Percentiles rank a stretch among this genome's conserved stretches.
These are phyloP conservation scores for Scatophagus argus DNA, from an alignment of 2,113 vertebrate genomes.

Conservation along the genomic window DNA sequence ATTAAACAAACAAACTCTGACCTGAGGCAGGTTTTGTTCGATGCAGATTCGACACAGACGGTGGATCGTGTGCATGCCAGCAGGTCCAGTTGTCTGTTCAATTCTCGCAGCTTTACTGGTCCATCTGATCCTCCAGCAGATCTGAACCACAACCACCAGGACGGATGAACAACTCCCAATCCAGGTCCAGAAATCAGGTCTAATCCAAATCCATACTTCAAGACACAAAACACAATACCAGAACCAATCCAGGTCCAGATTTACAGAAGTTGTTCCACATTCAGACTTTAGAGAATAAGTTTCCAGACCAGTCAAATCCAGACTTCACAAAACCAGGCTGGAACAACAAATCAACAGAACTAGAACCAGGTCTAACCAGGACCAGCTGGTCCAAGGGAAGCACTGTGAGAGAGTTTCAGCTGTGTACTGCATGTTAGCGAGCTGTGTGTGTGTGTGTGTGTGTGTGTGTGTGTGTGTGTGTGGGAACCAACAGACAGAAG, in stretches of 20 bases:
- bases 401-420: background rate
- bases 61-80: constrained; percentile 91
- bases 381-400: background rate
- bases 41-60: constrained; percentile 92
- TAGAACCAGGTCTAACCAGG: background rate
- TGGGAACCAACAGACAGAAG: constrained; percentile 52
- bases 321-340: background rate
- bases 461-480: constrained; percentile 37
- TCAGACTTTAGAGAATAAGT: no score
- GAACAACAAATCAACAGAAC: background rate
- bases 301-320: background rate
- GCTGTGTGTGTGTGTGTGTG: no score
- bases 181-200: background rate
- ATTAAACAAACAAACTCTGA: constrained; percentile 57
- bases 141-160: background rate
- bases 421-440: constrained; percentile 15
- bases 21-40: constrained; percentile 90
- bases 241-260: background rate
- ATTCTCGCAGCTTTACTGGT: background rate
- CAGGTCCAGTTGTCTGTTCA: background rate
- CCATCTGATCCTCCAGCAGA: constrained; percentile 1
- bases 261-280: background rate
- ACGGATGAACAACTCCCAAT: background rate
- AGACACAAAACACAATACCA: no score
- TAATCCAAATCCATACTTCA: background rate